Conservation (phyloP, 2,113 vertebrate species). For the Todiramphus saurophagus region DNA sequence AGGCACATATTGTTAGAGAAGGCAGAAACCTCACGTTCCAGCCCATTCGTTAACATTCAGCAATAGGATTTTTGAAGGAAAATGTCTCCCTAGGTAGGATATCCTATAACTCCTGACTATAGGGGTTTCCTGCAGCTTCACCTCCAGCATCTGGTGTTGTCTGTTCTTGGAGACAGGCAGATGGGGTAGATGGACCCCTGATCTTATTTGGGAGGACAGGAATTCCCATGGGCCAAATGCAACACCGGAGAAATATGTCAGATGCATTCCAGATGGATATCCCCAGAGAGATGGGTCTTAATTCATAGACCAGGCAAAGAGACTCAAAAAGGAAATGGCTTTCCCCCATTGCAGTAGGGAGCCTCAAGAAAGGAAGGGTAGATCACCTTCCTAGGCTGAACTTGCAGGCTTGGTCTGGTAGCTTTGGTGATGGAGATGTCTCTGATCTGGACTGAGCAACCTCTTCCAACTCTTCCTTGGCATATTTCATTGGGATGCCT, state of each 20-base stretch:
- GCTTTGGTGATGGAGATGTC: background rate
- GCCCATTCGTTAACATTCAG: conserved; percentile 13
- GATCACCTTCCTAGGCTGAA: conserved; percentile 3
- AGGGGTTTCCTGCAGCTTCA: conserved; percentile 56
- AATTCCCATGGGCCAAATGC: conserved; percentile 37
- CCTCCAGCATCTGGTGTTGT: conserved; percentile 58
- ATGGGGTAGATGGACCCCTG: conserved; percentile 42
- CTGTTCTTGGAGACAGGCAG: conserved; percentile 14
- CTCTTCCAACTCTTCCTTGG: background rate
- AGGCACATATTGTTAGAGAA: conserved; percentile 43
- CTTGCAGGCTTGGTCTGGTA: background rate
- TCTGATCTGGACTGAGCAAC: background rate
- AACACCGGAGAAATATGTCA: conserved; percentile 51
- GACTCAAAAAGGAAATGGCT: conserved; percentile 43
- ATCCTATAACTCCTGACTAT: conserved; percentile 58
- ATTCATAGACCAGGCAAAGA: conserved; percentile 55
- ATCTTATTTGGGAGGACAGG: conserved; percentile 51
- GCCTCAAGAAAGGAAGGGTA: background rate
- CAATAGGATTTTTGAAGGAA: conserved; percentile 40
- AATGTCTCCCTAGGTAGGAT: conserved; percentile 49
- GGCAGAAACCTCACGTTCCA: conserved; percentile 54
- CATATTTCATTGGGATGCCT: background rate
- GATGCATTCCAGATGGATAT: conserved; percentile 54
- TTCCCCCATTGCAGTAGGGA: background rate
- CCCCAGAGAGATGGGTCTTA: conserved; percentile 42